Evolutionary conservation across 2,888 invertebrate genomes (phyloP), one percentile per base, ranked within the genome.

Genomic region (Stenolophus ochropezus): DNA sequence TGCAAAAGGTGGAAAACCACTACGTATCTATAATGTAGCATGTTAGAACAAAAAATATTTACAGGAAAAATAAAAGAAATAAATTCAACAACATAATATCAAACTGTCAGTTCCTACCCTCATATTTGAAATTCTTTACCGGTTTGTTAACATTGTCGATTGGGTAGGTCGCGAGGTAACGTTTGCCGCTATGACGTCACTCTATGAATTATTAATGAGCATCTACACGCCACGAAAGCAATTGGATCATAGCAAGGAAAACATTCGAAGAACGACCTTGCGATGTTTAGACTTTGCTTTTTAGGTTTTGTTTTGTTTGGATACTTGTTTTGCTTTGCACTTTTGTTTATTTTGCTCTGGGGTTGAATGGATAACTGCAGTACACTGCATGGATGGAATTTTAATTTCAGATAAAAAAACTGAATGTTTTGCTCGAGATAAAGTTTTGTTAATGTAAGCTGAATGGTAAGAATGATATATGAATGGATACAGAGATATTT

Each of bases 131-230:
- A 42, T 16, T 51, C 51, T 14, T 16, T 14, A 5, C 51, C n/a
- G n/a, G 51, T 16, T 51, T n/a, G 51, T 14, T 51, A 49, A 16
- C 16, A 16, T 61, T 61, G 61, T 61, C 25, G 61, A 14, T 27
- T 61, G 61, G n/a, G 21, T 61, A 61, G 61, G 61, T 27, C 61
- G 61, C 14, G 2, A 14, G n/a, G 61, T 61, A 61, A 61, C 61
- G 25, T 61, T 61, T 61, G 25, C 14, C 14, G 25, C 14, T 25
- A 21, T 61, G 61, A 61, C 61, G 61, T 25, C 61, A 61, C 14
- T n/a, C 25, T 23, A 61, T 61, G 61, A 61, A 61, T 61, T 27
- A 61, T 61, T 61, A 61, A 61, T 61, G 23, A 25, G 6, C 33
- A 21, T 61, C 61, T n/a, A 61, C 61, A 61, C 25, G 61, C 61